Conservation (phyloP, 1,140 invertebrate species). For the Bicyclus anynana region DNA sequence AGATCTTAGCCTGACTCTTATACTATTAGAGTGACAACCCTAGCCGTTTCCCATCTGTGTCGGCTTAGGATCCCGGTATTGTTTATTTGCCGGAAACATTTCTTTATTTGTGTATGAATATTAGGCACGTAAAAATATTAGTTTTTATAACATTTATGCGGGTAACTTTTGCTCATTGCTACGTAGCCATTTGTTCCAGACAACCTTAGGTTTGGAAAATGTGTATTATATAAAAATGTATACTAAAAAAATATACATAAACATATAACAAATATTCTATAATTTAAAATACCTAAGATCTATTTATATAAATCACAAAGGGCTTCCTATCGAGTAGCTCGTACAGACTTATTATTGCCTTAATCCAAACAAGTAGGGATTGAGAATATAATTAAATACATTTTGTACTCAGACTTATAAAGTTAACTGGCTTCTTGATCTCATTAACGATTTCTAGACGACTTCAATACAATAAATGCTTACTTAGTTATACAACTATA, state of each 20-base stretch:
- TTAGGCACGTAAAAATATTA: not conserved
- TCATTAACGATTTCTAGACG: conserved; percentile 8
- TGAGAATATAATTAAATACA: conserved; percentile 12
- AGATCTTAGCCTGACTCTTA: no score
- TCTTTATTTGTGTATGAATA: conserved; percentile 20
- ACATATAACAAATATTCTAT: no score
- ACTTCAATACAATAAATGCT: conserved; percentile 1
- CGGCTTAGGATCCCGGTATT: conserved; percentile 51
- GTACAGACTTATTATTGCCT: not conserved
- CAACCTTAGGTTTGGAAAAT: no score
- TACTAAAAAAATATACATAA: no score
- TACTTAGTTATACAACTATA: no score
- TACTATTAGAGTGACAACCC: no score
- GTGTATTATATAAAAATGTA: no score
- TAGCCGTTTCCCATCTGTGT: conserved; percentile 61
- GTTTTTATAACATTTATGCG: not conserved
- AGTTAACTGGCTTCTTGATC: conserved; percentile 22
- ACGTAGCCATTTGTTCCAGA: not conserved
- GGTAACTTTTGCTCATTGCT: not conserved
- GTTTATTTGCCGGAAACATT: conserved; percentile 67
- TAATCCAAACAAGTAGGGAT: conserved; percentile 5
- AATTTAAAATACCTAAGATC: no score
- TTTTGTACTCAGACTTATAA: conserved; percentile 16
- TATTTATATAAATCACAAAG: conserved; percentile 5
- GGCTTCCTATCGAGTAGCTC: conserved; percentile 1